Conservation (phyloP, 1,140 invertebrate species). For the Drosophila grimshawi region DNA sequence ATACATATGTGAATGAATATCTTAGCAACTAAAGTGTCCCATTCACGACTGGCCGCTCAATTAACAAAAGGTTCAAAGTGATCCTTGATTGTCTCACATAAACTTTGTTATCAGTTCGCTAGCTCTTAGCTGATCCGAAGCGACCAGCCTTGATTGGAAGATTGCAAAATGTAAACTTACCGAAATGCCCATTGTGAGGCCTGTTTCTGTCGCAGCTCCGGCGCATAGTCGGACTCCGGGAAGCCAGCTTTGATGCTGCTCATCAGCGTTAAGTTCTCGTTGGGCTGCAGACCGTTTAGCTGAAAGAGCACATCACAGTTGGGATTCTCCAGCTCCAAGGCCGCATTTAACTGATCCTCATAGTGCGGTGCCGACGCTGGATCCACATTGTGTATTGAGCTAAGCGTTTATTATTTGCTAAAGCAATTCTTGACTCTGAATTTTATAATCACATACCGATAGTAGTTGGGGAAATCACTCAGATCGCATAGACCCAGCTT, state of each 20-base stretch:
- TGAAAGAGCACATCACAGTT: constrained; percentile 87
- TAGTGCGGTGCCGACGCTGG: constrained; percentile 84
- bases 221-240: constrained; percentile 91
- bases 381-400: constrained; percentile 52
- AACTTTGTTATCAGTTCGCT: constrained; percentile 13
- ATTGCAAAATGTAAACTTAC: constrained; percentile 49
- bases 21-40: background rate
- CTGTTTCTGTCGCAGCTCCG: constrained; percentile 93
- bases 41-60: constrained; percentile 23
- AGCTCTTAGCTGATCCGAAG: background rate
- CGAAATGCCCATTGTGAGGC: constrained; percentile 95
- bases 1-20: constrained; percentile 25
- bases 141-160: constrained; percentile 20
- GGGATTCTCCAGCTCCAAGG: constrained; percentile 95
- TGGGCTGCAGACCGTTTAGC: constrained; percentile 69
- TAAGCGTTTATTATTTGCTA: background rate
- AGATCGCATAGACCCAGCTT: constrained; percentile 93
- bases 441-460: constrained; percentile 89
- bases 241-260: constrained; percentile 89
- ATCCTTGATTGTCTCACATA: background rate
- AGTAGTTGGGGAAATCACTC: constrained; percentile 93
- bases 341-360: constrained; percentile 93
- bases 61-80: background rate
- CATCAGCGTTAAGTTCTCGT: constrained; percentile 89
- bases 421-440: background rate